Base-by-base conservation (phyloP, 2,888 invertebrate species). In the Agrochola litura region DNA sequence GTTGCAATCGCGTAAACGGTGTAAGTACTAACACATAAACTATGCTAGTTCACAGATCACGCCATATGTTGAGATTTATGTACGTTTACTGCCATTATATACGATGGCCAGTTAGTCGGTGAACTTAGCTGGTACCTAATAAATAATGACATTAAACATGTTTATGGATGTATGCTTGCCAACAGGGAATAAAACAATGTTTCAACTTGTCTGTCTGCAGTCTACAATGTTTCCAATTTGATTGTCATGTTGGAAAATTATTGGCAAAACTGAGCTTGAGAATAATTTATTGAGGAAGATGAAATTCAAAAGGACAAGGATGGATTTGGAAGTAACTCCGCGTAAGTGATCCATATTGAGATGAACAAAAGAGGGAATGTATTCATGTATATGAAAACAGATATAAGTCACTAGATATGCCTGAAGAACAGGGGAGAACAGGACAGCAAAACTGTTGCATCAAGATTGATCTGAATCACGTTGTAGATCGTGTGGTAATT, bases 31-130 rank as follows among this genome's bases (percentile, higher is more conserved):
- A 73, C 60, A 64, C 56, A 70, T 86, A 86, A 80, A 80, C 67
- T 70, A 70, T 10, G 43, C 12, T 72, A 66, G 85, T 78, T 72
- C 85, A 78, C 75, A 86, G 85, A 84, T 86, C 85, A 85, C 60
- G 85, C 72, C 87, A 74, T 81, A 72, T 78, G 77, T 25, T 46
- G 6, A 63, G 75, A 86, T 85, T 85, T 85, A 85, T 85, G 58
- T 76, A 76, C 65, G 30, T 56, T 76, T n/a, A 67, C 25, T 5
- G 22, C 58, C 68, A 73, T 76, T 83, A 86, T 75, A 75, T 84
- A 86, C 68, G 86, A 66, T 78, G 67, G 41, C 56, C 56, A 83
- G 74, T 66, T 83, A 83, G 76, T 79, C 49, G 68, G 69, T 86
- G 76, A 84, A 84, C 76, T 83, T 83, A 69, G 16, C 49, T 61